Conservation (phyloP, 2,797 vertebrate species). For the Labroides dimidiatus region DNA sequence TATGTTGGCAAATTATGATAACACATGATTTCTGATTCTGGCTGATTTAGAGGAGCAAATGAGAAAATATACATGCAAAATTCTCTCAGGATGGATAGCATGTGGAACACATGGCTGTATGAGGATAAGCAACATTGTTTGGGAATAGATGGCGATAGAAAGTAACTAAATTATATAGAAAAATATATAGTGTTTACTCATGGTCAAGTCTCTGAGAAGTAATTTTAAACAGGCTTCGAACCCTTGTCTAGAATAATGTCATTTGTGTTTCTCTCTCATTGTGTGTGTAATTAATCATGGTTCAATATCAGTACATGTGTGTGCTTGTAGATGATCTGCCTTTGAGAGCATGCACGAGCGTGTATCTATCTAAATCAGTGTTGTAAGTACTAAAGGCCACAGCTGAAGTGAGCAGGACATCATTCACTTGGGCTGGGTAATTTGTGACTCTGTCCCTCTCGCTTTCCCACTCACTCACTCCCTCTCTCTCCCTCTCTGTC, state of each 20-base stretch:
- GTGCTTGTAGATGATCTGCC: conserved; percentile 54
- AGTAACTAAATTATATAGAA: no score
- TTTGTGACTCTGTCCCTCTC: conserved; percentile 70
- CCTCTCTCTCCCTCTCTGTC: conserved; percentile 1
- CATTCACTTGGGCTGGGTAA: conserved; percentile 80
- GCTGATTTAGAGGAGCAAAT: not conserved
- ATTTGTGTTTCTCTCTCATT: conserved; percentile 30
- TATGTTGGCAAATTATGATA: not conserved
- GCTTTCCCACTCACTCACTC: conserved; percentile 20
- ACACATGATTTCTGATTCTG: not conserved
- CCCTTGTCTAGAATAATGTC: conserved; percentile 55
- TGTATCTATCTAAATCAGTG: conserved; percentile 80
- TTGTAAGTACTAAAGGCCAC: conserved; percentile 71
- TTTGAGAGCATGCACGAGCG: conserved; percentile 39
- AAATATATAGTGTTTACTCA: no score
- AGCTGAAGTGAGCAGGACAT: conserved; percentile 75
- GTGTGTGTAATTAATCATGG: conserved; percentile 46
- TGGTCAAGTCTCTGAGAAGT: conserved; percentile 11
- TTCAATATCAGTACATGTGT: conserved; percentile 44
- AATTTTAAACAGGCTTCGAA: conserved; percentile 38
- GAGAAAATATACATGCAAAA: no score
- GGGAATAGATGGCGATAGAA: no score
- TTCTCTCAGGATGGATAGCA: no score
- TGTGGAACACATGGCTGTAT: no score
- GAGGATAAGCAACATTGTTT: no score